These are phyloP conservation scores for Heliornis fulica DNA, from an alignment of 2,113 vertebrate genomes.

Conservation along the genomic window DNA sequence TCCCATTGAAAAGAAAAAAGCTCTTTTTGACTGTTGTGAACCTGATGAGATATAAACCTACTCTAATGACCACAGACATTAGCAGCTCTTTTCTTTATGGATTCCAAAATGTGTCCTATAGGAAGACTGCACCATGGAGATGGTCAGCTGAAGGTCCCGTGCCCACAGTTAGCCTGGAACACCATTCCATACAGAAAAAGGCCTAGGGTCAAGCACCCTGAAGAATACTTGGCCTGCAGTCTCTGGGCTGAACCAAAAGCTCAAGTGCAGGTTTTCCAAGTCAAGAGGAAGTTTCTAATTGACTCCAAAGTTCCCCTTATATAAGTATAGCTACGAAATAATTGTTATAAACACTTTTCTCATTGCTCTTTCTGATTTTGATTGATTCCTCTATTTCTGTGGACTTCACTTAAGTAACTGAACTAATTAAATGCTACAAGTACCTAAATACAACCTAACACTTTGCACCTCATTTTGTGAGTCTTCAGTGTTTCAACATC, in stretches of 20 bases:
- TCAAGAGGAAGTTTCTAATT: not conserved
- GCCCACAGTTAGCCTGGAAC: not conserved
- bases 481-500: not conserved
- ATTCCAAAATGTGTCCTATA: not conserved
- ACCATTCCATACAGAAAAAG: not conserved
- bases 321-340: not conserved
- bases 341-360: not conserved
- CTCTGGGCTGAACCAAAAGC: not conserved
- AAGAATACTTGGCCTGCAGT: not conserved
- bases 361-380: not conserved
- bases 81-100: rapidly evolving
- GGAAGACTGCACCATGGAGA: not conserved
- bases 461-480: not conserved
- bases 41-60: rapidly evolving
- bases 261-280: not conserved
- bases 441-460: not conserved
- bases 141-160: not conserved
- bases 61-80: rapidly evolving
- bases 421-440: not conserved
- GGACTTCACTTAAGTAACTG: not conserved
- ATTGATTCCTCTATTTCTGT: not conserved
- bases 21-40: not conserved
- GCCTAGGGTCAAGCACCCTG: not conserved
- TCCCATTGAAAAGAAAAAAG: not conserved
- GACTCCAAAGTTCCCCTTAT: not conserved